Evolutionary conservation across 2,113 vertebrate genomes (phyloP).

Genomic region (Bucco capensis): DNA sequence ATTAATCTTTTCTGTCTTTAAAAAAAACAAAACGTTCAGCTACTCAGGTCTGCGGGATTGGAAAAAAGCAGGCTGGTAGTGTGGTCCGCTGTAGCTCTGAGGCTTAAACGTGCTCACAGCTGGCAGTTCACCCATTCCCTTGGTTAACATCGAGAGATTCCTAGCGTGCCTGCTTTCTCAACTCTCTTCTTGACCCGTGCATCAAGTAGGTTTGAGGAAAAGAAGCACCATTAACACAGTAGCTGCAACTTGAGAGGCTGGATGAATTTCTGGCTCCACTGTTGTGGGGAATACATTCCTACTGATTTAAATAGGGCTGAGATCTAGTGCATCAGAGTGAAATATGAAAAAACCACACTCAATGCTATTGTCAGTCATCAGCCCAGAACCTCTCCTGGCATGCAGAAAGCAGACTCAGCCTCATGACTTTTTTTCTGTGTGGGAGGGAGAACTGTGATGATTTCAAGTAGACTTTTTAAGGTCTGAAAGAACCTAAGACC

Average conservation of each 20-base stretch:
- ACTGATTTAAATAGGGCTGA: background rate
- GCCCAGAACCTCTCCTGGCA: background rate
- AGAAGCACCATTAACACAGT: background rate
- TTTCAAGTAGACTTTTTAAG: background rate
- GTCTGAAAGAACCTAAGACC: background rate
- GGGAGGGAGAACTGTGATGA: background rate
- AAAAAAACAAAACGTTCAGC: background rate
- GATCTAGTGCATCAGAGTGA: background rate
- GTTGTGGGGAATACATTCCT: background rate
- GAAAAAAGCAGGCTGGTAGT: background rate
- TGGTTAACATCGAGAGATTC: background rate
- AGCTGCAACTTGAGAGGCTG: background rate
- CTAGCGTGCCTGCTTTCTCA: background rate
- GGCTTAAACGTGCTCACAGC: background rate
- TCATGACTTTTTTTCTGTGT: background rate
- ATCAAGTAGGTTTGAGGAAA: background rate
- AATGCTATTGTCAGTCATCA: background rate
- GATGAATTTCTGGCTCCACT: background rate
- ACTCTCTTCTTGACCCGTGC: background rate
- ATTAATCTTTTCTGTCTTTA: background rate
- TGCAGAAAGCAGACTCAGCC: background rate
- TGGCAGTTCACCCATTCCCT: rapidly evolving
- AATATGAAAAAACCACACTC: background rate
- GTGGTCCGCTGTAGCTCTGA: background rate
- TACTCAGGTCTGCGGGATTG: background rate